Evolutionary conservation across 2,888 invertebrate genomes (phyloP), one percentile per base, ranked within the genome.

Genomic region (Galerucella calmariensis): DNA sequence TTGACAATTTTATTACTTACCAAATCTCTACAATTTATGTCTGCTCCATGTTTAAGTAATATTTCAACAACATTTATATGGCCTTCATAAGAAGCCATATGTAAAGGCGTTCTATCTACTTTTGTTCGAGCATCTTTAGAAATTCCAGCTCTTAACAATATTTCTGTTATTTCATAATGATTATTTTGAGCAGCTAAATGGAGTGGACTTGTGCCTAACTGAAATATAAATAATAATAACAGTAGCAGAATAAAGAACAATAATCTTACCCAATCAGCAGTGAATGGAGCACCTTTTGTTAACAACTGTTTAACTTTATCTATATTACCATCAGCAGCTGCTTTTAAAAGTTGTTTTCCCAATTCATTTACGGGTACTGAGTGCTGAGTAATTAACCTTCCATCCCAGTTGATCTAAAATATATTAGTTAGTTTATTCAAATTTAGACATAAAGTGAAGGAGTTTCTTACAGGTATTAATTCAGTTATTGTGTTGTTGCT

Each of bases 61-160:
- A 94, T 88, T 81, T 92, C 90, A 11, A 94, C 94, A 81, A 96
- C 93, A 76, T 90, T 89, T 72, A 91, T 88, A 87, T 97, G 94
- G 0, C 97, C 97, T 82, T 94, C 95, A 84, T 92, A 93, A 2
- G 95, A 93, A 51, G 97, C 97, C 85, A 96, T 91, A 88, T 98
- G 97, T 79, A 98, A 88, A 46, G 97, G 95, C 24, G 97, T 97
- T 83, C 96, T 91, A 85, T 97, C 97, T 2, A 96, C 95, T 90
- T 98, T 98, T 44, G 96, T 97, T 83, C 95, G 91, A 1, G 95
- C 93, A 89, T 97, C 97, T 80, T 94, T 91, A 70, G 94, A 94
- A 79, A 96, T 95, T 72, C 97, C 97, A 20, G 96, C 95, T 77
- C 94, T 90, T 74, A 97, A 89, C 76, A 97, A 89, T 81, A 95